These are phyloP conservation scores for Drosophila punjabiensis DNA, from an alignment of 1,140 invertebrate species.

Conservation along the genomic window DNA sequence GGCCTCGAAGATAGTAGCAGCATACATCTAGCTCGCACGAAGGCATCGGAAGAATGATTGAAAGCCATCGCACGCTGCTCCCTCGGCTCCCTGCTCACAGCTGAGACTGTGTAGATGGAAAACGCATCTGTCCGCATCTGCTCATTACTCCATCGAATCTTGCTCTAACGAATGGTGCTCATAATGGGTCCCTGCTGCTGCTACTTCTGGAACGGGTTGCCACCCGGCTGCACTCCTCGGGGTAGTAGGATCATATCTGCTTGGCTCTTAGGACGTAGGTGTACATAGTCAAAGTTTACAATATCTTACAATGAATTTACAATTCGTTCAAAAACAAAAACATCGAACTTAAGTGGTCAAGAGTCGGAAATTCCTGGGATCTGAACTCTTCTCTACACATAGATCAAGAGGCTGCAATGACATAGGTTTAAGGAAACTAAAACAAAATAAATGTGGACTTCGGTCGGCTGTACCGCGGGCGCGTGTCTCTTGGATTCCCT, in stretches of 20 bases:
- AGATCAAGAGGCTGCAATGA: conserved; percentile 30
- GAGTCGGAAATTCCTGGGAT: not conserved
- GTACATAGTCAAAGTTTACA: conserved; percentile 31
- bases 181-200: conserved; percentile 15
- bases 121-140: not conserved
- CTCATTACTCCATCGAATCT: not conserved
- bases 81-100: conserved; percentile 9
- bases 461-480: conserved; percentile 56
- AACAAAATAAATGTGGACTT: conserved; percentile 41
- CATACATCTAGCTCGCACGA: conserved; percentile 6
- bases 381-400: not conserved
- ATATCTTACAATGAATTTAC: conserved; percentile 19
- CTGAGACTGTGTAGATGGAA: conserved; percentile 2
- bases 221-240: conserved; percentile 12
- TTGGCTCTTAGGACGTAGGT: conserved; percentile 8
- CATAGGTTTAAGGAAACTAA: conserved; percentile 32
- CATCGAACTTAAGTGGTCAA: not conserved
- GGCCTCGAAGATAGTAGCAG: conserved; percentile 5
- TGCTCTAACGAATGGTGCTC: conserved; percentile 11
- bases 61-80: conserved; percentile 4
- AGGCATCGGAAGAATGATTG: not conserved
- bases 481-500: conserved; percentile 83
- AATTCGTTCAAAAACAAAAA: conserved; percentile 12
- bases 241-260: conserved; percentile 11
- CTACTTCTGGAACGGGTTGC: conserved; percentile 13